phyloP scores from a whole-genome alignment of 2,888 invertebrate species.

The Cerastis leucographa region DNA sequence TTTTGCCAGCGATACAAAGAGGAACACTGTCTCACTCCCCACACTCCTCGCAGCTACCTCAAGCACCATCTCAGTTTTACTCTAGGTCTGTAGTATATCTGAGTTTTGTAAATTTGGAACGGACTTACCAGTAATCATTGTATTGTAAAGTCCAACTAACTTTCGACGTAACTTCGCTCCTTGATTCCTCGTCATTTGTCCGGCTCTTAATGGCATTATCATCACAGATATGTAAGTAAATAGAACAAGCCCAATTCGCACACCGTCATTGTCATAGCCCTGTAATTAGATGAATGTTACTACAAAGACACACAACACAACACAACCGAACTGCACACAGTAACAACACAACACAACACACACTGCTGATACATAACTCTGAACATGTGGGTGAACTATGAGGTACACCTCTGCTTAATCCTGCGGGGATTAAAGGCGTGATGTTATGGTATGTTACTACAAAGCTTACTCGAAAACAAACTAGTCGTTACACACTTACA shows the following conservation, averaged over 20 bases:
- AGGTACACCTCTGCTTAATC: too few species aligned
- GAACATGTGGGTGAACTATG: too few species aligned
- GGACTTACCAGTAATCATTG: conserved; percentile 13
- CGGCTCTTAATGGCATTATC: conserved; percentile 25
- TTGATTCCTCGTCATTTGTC: conserved; percentile 21
- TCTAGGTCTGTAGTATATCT: not conserved
- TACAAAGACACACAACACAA: too few species aligned
- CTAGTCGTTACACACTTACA: conserved; percentile 5
- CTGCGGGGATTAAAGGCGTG: too few species aligned
- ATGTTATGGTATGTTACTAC: too few species aligned
- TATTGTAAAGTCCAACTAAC: conserved; percentile 22
- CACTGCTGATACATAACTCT: too few species aligned
- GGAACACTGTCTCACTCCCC: not conserved
- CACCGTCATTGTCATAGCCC: not conserved
- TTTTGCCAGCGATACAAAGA: not conserved
- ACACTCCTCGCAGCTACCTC: not conserved
- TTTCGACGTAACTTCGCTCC: conserved; percentile 10
- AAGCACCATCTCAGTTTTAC: not conserved
- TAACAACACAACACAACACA: too few species aligned
- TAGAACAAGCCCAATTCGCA: not conserved
- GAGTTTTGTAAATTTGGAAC: not conserved
- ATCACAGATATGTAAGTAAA: not conserved
- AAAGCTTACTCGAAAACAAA: not conserved
- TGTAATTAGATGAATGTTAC: not conserved
- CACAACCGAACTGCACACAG: too few species aligned